Base-by-base conservation (phyloP, 2,888 invertebrate genomes). In the Watsonalla cultraria region DNA sequence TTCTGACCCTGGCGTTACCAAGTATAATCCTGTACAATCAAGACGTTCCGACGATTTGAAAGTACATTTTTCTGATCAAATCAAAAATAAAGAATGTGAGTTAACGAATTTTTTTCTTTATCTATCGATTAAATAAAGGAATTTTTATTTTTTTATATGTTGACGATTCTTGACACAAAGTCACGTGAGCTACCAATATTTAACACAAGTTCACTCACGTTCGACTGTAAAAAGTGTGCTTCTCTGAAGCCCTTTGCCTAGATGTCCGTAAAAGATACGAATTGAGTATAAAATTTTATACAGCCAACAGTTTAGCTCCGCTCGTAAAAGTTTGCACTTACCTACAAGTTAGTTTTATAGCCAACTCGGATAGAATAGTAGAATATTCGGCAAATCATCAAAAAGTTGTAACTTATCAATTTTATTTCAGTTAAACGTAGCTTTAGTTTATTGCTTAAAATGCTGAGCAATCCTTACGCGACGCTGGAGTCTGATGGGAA, bases 241-340 rank as follows among this genome's bases (percentile, higher is more conserved):
- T 62, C 62, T 62, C 61, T 52, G 54, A 35, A 58, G 54, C 57
- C 54, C 56, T 55, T 54, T 45, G 45, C 52, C 46, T 55, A 53
- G 55, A 52, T 57, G 49, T 47, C 51, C 54, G 51, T 59, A 53
- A 57, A 57, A 50, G 56, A 62, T 54, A 72, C 67, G 75, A 78
- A 79, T 80, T 78, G 78, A 73, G 76, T 80, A 84, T 82, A 84
- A 83, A 81, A 79, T 79, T 84, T 82, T 84, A 86, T 84, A 74
- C 80, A 74, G 79, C 77, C 78, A 78, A 82, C 82, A 84, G 79
- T 84, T 86, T 83, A 84, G 78, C 75, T 67, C 55, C 58, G 57
- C 54, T 74, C 83, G 77, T 87, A 86, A 86, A 86, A 68, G 65
- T 68, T 60, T 70, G 72, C 70, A 75, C 72, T 82, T 77, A 81